These are phyloP conservation scores for Hozukius guyotensis DNA, from an alignment of 2,797 vertebrate species.

Conservation along the genomic window DNA sequence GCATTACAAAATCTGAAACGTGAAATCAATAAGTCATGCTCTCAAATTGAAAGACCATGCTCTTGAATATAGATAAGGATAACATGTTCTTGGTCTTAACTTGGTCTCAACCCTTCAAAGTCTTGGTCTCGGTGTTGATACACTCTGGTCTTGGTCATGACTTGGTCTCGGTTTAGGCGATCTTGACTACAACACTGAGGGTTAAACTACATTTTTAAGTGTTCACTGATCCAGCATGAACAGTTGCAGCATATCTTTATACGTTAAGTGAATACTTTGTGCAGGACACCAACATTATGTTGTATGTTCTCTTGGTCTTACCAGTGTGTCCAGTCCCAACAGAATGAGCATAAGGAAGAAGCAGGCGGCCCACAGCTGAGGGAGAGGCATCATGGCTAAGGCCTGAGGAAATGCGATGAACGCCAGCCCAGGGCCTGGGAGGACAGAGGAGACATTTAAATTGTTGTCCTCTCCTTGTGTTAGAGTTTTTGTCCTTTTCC, in stretches of 20 bases:
- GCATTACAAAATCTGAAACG: too few relatives aligned
- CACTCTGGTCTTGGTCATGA: too few relatives aligned
- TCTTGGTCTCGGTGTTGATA: too few relatives aligned
- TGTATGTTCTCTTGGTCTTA: slow-evolving; percentile 33
- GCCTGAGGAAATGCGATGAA: slow-evolving; percentile 89
- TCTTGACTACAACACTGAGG: too few relatives aligned
- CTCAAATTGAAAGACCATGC: too few relatives aligned
- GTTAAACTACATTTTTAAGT: neutral
- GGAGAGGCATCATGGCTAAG: slow-evolving; percentile 87
- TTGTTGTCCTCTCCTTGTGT: neutral
- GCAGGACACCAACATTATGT: neutral
- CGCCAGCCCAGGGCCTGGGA: slow-evolving; percentile 87
- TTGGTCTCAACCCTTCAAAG: too few relatives aligned
- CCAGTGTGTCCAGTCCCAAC: slow-evolving; percentile 89
- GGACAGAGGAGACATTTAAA: neutral
- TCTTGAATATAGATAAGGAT: too few relatives aligned
- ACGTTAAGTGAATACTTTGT: neutral
- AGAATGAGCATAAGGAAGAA: slow-evolving; percentile 90
- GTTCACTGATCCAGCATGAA: neutral
- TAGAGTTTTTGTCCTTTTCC: neutral
- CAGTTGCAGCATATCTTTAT: neutral
- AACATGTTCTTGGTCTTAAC: too few relatives aligned
- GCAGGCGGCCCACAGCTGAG: slow-evolving; percentile 87
- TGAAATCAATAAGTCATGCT: too few relatives aligned
- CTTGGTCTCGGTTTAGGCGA: too few relatives aligned